phyloP scores from a whole-genome alignment of 2,797 vertebrate species.

The Oceanodroma leucorhoa region DNA sequence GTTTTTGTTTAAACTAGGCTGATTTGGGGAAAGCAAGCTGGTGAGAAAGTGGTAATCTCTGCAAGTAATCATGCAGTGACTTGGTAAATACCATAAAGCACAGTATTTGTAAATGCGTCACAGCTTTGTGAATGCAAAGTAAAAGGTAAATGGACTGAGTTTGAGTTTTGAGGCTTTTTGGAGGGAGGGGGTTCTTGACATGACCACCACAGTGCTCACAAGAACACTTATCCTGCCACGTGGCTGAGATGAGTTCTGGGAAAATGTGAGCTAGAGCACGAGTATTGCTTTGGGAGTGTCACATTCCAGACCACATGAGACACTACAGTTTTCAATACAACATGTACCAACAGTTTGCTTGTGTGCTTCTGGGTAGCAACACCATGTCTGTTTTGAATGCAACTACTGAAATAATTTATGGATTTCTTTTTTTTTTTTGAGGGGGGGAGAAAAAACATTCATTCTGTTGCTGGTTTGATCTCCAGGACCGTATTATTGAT shows the following conservation, averaged over 20 bases:
- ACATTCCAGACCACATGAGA: conserved; percentile 43
- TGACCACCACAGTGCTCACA: conserved; percentile 60
- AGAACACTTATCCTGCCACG: conserved; percentile 15
- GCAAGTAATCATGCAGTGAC: neutral
- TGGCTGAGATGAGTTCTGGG: conserved; percentile 25
- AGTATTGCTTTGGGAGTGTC: conserved; percentile 86
- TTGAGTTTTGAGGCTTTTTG: neutral
- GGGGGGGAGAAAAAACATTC: neutral
- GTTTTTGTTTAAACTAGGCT: neutral
- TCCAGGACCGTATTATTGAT: conserved; percentile 95
- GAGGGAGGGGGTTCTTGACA: neutral
- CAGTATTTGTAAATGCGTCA: neutral
- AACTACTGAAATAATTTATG: neutral
- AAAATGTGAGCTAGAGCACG: conserved; percentile 76
- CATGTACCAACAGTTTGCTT: neutral
- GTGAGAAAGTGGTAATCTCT: neutral
- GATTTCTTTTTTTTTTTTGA: neutral
- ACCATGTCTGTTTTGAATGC: neutral
- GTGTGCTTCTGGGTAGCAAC: neutral
- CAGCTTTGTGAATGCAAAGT: neutral
- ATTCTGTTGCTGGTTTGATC: neutral
- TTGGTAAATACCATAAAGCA: neutral
- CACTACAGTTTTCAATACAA: conserved; percentile 79
- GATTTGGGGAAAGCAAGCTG: neutral
- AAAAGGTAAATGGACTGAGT: neutral